Evolutionary conservation across 2,888 invertebrate species (phyloP).

Genomic region (Tiliacea aurago): DNA sequence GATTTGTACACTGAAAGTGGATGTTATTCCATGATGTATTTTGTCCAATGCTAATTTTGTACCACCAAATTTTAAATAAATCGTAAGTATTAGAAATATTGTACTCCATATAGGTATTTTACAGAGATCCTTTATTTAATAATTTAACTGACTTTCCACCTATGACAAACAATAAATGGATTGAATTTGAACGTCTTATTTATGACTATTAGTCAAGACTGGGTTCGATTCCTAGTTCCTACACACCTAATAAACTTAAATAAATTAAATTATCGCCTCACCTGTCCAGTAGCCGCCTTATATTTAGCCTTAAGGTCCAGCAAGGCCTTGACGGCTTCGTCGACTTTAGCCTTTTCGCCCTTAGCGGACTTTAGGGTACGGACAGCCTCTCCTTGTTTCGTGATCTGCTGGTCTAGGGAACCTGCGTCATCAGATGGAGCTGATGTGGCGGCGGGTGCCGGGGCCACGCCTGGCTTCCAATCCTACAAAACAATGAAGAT

Average conservation of each 20-base stretch:
- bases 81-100: not conserved
- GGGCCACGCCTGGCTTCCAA: slow-evolving; percentile 47
- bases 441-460: slow-evolving; percentile 37
- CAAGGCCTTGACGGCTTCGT: slow-evolving; percentile 89
- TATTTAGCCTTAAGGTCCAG: slow-evolving; percentile 93
- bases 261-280: slow-evolving; percentile 7
- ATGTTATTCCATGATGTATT: not conserved
- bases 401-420: slow-evolving; percentile 77
- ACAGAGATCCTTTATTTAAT: not conserved
- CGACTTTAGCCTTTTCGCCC: slow-evolving; percentile 82
- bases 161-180: not conserved
- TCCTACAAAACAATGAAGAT: slow-evolving; percentile 62
- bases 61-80: not conserved
- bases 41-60: not conserved
- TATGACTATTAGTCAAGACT: not conserved
- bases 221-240: not conserved
- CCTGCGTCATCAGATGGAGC: slow-evolving; percentile 40
- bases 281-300: slow-evolving; percentile 86
- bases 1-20: not conserved
- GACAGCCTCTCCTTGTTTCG: slow-evolving; percentile 79
- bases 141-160: not conserved
- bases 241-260: no score
- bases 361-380: slow-evolving; percentile 93
- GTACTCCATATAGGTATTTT: not conserved
- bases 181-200: not conserved